A percentile compares a stretch with the other conserved stretches of the same genome.
Conservation (phyloP, 2,888 invertebrate genomes). For the Proisotoma minuta region DNA sequence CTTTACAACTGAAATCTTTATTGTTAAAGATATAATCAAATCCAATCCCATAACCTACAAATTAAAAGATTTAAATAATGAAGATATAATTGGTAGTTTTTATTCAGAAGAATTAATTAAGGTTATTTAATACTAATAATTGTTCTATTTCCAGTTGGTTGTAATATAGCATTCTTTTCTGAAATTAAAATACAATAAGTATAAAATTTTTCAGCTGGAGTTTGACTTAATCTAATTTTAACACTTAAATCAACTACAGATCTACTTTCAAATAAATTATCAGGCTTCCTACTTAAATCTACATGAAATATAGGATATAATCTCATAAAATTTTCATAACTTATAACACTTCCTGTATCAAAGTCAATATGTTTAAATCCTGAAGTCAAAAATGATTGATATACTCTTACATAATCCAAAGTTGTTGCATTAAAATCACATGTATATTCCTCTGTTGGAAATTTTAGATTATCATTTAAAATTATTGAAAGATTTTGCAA, state of each 20-base stretch:
- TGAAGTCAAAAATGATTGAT: background rate
- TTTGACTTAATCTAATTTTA: background rate
- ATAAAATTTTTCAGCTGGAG: background rate
- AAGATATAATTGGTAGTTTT: too few relatives aligned
- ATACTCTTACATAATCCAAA: background rate
- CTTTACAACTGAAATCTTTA: too few relatives aligned
- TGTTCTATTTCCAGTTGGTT: background rate
- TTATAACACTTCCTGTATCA: background rate
- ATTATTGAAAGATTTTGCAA: background rate
- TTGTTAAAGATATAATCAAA: too few relatives aligned
- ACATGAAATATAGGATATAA: background rate
- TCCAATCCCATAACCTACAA: too few relatives aligned
- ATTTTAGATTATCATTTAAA: background rate
- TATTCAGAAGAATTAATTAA: too few relatives aligned
- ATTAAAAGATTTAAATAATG: too few relatives aligned
- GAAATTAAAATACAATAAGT: background rate
- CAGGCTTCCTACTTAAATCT: background rate
- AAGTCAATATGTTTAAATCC: background rate
- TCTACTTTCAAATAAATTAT: background rate
- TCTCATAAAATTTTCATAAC: background rate
- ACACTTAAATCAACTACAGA: background rate
- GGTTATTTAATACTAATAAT: background rate
- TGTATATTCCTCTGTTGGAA: background rate
- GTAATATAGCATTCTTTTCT: background rate
- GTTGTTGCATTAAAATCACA: background rate